Percentiles rank a stretch among this genome's conserved stretches.
Evolutionary conservation across 2,113 vertebrate genomes (phyloP).

Genomic region (Uria lomvia): DNA sequence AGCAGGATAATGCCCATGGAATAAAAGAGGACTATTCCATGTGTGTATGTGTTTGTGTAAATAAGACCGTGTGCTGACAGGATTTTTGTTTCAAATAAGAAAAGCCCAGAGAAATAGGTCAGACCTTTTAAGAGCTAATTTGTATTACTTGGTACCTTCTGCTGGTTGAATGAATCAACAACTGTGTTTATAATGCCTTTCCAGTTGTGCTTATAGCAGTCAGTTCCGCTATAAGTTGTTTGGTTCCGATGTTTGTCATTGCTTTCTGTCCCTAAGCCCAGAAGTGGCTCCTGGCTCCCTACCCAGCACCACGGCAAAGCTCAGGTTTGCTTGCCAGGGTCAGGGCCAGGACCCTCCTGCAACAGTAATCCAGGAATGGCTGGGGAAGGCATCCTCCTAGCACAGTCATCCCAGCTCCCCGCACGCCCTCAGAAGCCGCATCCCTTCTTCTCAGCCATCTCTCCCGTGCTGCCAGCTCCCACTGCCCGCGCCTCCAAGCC

Average conservation of each 20-base stretch:
- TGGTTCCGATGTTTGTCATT: neutral
- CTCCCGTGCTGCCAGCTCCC: neutral
- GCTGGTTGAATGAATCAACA: neutral
- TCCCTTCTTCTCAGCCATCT: neutral
- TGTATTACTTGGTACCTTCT: neutral
- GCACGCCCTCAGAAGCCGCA: neutral
- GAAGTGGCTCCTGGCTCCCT: fast-evolving
- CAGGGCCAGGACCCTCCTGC: neutral
- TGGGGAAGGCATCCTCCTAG: neutral
- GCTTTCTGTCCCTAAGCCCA: neutral
- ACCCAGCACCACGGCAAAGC: fast-evolving
- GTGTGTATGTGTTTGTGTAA: neutral
- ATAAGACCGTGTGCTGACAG: neutral
- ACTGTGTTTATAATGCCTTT: neutral
- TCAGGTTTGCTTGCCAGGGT: neutral
- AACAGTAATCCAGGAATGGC: neutral
- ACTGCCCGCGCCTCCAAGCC: fast-evolving
- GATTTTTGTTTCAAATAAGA: neutral
- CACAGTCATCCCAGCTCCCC: neutral
- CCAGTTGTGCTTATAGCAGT: fast-evolving
- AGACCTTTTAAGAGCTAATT: constrained; percentile 2
- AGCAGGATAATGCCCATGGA: neutral
- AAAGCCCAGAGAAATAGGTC: neutral
- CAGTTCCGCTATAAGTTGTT: neutral
- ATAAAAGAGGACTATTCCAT: neutral